Base-by-base conservation (phyloP, 2,888 invertebrate species). In the Drosophila borborema region DNA sequence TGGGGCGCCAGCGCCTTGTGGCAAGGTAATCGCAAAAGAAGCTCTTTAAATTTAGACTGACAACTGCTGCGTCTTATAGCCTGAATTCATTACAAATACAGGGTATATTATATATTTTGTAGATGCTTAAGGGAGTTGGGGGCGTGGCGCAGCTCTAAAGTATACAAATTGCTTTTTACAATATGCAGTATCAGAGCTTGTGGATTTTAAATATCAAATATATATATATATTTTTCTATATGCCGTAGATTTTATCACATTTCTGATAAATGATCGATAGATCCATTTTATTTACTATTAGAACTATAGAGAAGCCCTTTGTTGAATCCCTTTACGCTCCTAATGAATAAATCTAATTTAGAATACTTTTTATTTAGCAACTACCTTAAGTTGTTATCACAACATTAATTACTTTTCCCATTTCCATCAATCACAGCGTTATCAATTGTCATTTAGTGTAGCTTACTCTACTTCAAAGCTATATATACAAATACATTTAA, bases 41-140 rank as follows among this genome's bases (percentile, higher is more conserved):
- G 74, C 87, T 81, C 84, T 84, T 89, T 85, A 89, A 85, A 89
- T 86, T 77, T 85, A 84, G 87, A 89, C 56, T 68, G 20, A 23
- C 66, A 65, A 28, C 31, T 61, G 43, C 49, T 49, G 49, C 10
- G n/a, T 31, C n/a, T 49, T 51, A 34, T 51, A 34, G 31, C 34
- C 18, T 12, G 51, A 14, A 31, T n/a, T 14, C 14, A 14, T 20
- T 20, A 8, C 34, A 34, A 18, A 12, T 6, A 18, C 14, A 36
- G 34, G 34, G 18, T 51, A 51, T 51, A 18, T 3, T 49, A 31
- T n/a, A 28, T 28, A 3, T 10, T 36, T 51, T 23, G 16, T 4
- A 9, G 28, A 8, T 8, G 3, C 23, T 12, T 14, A 23, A 14
- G 12, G 10, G n/a, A 6, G 48, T 36, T 51, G 68, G 16, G 28